Evolutionary conservation across 2,797 vertebrate genomes (phyloP), one percentile per base, ranked within the genome.

Genomic region (Mastacembelus armatus): DNA sequence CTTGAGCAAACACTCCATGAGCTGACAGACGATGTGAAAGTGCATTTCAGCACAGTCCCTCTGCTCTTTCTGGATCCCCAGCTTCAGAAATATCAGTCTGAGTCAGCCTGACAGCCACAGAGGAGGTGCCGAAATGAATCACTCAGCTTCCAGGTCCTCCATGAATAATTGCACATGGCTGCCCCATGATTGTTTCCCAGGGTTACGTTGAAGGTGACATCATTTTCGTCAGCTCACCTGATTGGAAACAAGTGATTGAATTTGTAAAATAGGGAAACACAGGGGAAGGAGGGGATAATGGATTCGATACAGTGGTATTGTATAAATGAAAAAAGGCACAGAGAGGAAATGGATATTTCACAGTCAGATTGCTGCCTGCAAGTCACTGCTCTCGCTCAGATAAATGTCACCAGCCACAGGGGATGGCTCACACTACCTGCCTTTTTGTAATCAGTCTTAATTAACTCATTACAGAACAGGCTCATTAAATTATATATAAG

Each of bases 31-130:
- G 12, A 57, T 29, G 5, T 39, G 18, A 49, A 78, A 58, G 35
- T 55, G 54, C 43, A 24, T 66, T 65, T 76, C 30, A 36, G 55
- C 38, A 19, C 47, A 65, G 22, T 55, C 19, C 38, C n/a, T 44
- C 44, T 32, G 35, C 22, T 19, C 52, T 42, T 58, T 45, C n/a
- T 11, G 44, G 26, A 40, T 55, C 44, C 50, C 49, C 14, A 0
- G 21, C 50, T 44, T 74, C 43, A 74, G 43, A 43, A 75, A 58
- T 36, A 70, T 72, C 30, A 70, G 42, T 58, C 51, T 39, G 33
- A 77, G 39, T 69, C 74, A 49, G 44, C 30, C 56, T 74, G 66
- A 77, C 62, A 60, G 71, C 33, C 19, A 27, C 54, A 42, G 45
- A 72, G 49, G 42, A 77, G 42, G 49, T 15, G 10, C 50, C 54